Evolutionary conservation across 2,797 vertebrate genomes (phyloP), one percentile per base, ranked within the genome.

Genomic region (Myotis findleyi): DNA sequence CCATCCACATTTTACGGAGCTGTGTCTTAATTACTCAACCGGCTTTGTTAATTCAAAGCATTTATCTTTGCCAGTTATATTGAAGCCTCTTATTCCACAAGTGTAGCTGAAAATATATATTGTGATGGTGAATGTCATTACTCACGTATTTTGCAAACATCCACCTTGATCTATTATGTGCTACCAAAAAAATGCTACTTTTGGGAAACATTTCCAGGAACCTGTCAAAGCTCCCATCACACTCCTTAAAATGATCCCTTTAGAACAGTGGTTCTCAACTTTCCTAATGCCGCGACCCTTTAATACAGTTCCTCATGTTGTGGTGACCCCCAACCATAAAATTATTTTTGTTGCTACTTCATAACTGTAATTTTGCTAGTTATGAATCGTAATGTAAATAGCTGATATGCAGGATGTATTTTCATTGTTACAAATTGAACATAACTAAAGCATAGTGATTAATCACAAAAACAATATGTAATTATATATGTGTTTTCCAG

Each of bases 1-100:
- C 17, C 30, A 69, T 64, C 77, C 81, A 79, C 89, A 92, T 80
- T 89, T 75, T 85, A 94, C 89, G 66, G 25, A 87, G 33, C 10
- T 83, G 18, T 81, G 38, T 83, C 96, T 97, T 77, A 95, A 90
- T 87, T 93, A 95, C 38, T 64, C 72, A 85, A 57, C 62, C 25
- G 89, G 62, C 76, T 93, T 87, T 44, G 57, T 95, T 90, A 87
- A 92, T 96, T 92, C 85, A 79, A 68, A 94, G 27, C 79, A 73
- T 94, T 84, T 83, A 62, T 89, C 79, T 68, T 92, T 53, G 73
- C 87, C 85, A 84, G 79, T 72, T 91, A 44, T n/a, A 57, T 0
- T 27, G 77, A 94, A 82, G 83, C 7, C 25, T 96, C 71, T 62
- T 72, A 79, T 59, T 94, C 71, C 69, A 33, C 68, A 80, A 64